phyloP scores from a whole-genome alignment of 2,888 invertebrate genomes.

The Choreutis nemorana region DNA sequence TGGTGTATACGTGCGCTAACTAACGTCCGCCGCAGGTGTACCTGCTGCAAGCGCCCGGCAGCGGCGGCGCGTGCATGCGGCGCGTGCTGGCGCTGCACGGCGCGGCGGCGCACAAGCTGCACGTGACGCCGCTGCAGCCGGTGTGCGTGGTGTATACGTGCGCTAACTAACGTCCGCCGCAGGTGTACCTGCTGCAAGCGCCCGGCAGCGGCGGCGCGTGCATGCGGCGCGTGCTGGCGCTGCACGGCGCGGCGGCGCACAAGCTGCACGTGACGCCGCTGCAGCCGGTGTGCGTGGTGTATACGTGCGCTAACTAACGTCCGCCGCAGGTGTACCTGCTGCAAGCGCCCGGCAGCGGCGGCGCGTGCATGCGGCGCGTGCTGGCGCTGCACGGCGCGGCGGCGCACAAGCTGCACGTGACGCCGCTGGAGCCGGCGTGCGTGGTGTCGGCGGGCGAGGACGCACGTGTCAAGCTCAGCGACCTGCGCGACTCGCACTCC shows the following conservation, averaged over 20 bases:
- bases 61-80: constrained; percentile 50
- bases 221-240: constrained; percentile 70
- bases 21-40: constrained; percentile 71
- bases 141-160: constrained; percentile 85
- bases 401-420: constrained; percentile 85
- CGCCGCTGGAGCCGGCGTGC: constrained; percentile 77
- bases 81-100: constrained; percentile 75
- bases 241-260: constrained; percentile 78
- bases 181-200: constrained; percentile 69
- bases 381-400: constrained; percentile 77
- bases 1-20: constrained; percentile 91
- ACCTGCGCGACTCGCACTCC: constrained; percentile 77
- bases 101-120: constrained; percentile 86
- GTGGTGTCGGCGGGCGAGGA: constrained; percentile 91
- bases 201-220: constrained; percentile 51
- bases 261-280: constrained; percentile 81
- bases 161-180: no score
- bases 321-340: constrained; percentile 62
- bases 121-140: constrained; percentile 77
- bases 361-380: constrained; percentile 65
- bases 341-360: constrained; percentile 61
- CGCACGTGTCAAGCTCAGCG: constrained; percentile 80
- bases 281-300: constrained; percentile 80
- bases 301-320: constrained; percentile 78
- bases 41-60: constrained; percentile 67